Conservation (phyloP, 2,888 invertebrate genomes). For the Invenusta paracnida region DNA sequence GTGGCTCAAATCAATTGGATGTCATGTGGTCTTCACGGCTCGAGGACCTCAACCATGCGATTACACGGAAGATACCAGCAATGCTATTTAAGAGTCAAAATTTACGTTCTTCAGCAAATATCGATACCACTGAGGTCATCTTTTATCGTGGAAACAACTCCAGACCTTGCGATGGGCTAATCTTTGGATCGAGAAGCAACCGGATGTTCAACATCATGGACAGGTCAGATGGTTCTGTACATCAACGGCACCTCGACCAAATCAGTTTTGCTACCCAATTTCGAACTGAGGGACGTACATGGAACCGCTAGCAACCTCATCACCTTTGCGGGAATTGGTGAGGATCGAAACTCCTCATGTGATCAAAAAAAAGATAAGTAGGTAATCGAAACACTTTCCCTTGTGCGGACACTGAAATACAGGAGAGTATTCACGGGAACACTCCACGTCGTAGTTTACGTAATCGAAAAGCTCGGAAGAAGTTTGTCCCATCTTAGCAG, state of each 20-base stretch:
- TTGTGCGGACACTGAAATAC: too few relatives aligned
- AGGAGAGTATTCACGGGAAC: too few relatives aligned
- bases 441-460: too few relatives aligned
- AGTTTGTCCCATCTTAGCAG: too few relatives aligned
- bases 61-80: slow-evolving; percentile 21
- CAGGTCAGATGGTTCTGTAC: background rate
- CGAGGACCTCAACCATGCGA: background rate
- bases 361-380: too few relatives aligned
- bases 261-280: slow-evolving; percentile 16
- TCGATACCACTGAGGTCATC: slow-evolving; percentile 29
- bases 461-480: too few relatives aligned
- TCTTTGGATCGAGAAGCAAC: background rate
- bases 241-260: slow-evolving; percentile 30
- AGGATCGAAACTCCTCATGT: too few relatives aligned
- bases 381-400: too few relatives aligned
- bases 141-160: slow-evolving; percentile 32
- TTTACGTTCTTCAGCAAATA: slow-evolving; percentile 19
- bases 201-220: slow-evolving; percentile 30
- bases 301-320: too few relatives aligned
- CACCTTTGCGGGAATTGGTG: too few relatives aligned
- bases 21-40: too few relatives aligned
- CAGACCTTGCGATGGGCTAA: slow-evolving; percentile 9
- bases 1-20: slow-evolving; percentile 38
- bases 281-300: too few relatives aligned
- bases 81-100: slow-evolving; percentile 30